Conservation (phyloP, 2,113 vertebrate species). For the Cinclus cinclus region DNA sequence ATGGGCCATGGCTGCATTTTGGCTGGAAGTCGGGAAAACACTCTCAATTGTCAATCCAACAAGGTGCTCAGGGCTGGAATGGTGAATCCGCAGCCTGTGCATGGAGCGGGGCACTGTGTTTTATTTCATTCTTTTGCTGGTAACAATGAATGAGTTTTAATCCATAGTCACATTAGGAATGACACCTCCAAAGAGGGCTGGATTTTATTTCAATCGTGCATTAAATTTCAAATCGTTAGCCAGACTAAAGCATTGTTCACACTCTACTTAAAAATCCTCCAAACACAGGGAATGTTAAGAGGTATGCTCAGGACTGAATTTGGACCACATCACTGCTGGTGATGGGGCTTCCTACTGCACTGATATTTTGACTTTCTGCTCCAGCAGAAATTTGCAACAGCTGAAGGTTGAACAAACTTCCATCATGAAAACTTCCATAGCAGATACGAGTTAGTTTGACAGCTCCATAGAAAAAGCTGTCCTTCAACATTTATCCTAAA, state of each 20-base stretch:
- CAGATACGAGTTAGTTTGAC: not conserved
- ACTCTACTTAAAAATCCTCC: not conserved
- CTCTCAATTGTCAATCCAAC: fast-evolving
- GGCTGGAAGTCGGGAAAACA: not conserved
- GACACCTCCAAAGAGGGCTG: not conserved
- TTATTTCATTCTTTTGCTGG: not conserved
- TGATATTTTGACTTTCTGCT: not conserved
- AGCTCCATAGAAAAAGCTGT: not conserved
- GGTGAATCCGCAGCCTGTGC: not conserved
- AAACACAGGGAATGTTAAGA: not conserved
- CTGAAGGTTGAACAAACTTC: not conserved
- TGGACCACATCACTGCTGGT: not conserved
- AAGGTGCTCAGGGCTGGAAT: fast-evolving
- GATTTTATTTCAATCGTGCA: not conserved
- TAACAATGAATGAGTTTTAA: not conserved
- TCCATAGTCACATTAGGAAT: not conserved
- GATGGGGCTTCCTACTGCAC: not conserved
- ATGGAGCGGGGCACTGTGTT: fast-evolving
- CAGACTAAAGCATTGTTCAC: not conserved
- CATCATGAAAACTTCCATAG: not conserved
- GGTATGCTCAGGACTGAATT: not conserved
- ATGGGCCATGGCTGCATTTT: not conserved
- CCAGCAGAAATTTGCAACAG: not conserved
- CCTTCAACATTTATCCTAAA: not conserved
- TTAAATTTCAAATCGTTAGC: not conserved